phyloP scores from a whole-genome alignment of 2,888 invertebrate species.

The Zeuzera pyrina region DNA sequence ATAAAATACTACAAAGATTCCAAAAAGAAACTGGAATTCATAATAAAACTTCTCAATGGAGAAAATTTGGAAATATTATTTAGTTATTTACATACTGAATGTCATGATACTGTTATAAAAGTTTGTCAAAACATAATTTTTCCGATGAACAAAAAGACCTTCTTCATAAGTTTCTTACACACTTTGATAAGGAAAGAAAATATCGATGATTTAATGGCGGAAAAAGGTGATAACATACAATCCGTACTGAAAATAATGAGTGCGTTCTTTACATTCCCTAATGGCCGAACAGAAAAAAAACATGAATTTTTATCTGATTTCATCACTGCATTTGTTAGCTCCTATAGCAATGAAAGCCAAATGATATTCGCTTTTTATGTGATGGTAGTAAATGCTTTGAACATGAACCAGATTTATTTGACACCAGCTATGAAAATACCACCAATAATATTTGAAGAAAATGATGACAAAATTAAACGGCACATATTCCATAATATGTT shows the following conservation, averaged over 20 bases:
- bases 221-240: constrained; percentile 60
- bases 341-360: constrained; percentile 47
- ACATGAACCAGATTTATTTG: constrained; percentile 50
- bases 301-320: constrained; percentile 43
- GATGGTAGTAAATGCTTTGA: constrained; percentile 40
- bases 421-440: constrained; percentile 41
- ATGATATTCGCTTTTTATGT: constrained; percentile 57
- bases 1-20: constrained; percentile 47
- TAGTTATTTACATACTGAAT: constrained; percentile 39
- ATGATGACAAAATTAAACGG: constrained; percentile 44
- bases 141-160: constrained; percentile 44
- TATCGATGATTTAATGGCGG: constrained; percentile 43
- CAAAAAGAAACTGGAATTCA: constrained; percentile 55
- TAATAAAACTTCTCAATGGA: constrained; percentile 40
- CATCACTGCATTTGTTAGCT: constrained; percentile 48
- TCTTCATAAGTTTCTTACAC: constrained; percentile 45
- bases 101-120: constrained; percentile 28
- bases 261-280: constrained; percentile 46
- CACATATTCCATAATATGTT: constrained; percentile 51
- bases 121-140: constrained; percentile 48
- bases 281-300: constrained; percentile 32
- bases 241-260: constrained; percentile 58
- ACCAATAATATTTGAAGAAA: constrained; percentile 34
- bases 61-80: constrained; percentile 52
- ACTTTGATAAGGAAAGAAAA: constrained; percentile 52